These are phyloP conservation scores for Ecliptopera silaceata DNA, from an alignment of 2,888 invertebrate genomes.

Conservation along the genomic window DNA sequence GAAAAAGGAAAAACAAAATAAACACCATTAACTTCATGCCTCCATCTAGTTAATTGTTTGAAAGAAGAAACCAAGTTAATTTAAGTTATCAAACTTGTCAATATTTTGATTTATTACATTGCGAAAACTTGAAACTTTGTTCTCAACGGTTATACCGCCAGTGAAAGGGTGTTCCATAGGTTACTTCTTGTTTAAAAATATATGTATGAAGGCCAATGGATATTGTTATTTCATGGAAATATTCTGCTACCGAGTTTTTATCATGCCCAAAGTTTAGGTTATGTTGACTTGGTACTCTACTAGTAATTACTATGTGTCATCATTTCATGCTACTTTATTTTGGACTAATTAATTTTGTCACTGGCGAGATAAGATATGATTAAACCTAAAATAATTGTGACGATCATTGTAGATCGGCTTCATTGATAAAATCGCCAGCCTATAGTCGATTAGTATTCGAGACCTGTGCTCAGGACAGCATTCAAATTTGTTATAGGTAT, in stretches of 20 bases:
- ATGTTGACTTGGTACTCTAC: conserved; percentile 29
- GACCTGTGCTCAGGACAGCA: conserved; percentile 7
- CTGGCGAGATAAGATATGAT: conserved; percentile 43
- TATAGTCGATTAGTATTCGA: conserved; percentile 25
- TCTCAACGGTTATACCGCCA: conserved; percentile 9
- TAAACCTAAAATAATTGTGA: conserved; percentile 39
- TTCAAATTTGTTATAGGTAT: conserved; percentile 24
- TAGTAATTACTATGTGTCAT: too few species aligned
- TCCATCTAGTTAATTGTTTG: neutral
- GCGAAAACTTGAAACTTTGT: conserved; percentile 15
- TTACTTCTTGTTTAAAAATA: conserved; percentile 15
- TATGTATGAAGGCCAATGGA: conserved; percentile 11
- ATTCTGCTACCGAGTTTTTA: conserved; percentile 19
- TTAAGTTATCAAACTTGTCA: conserved; percentile 15
- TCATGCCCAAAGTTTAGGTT: conserved; percentile 11
- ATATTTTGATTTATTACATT: conserved; percentile 14
- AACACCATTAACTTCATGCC: too few species aligned
- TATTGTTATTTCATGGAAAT: conserved; percentile 15
- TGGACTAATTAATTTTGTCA: conserved; percentile 39
- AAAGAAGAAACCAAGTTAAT: conserved; percentile 9
- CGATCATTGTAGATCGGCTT: conserved; percentile 43
- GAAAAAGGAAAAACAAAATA: too few species aligned
- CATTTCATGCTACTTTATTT: too few species aligned
- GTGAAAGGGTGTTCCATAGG: conserved; percentile 22
- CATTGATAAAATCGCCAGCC: conserved; percentile 36